Evolutionary conservation across 2,888 invertebrate species (phyloP).

Genomic region (Sepioteuthis lessoniana): DNA sequence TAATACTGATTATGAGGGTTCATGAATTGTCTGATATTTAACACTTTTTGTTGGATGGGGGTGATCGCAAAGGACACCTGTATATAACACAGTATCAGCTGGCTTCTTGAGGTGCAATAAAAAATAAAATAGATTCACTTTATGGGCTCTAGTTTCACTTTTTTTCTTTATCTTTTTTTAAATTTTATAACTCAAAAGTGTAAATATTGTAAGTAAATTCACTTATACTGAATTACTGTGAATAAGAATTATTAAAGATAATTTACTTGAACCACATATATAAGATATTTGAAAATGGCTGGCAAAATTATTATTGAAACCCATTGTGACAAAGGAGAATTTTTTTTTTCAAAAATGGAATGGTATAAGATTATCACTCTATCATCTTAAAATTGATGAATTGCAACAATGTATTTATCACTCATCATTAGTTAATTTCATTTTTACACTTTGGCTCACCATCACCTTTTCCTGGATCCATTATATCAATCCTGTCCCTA

Average conservation of each 20-base stretch:
- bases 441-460: conserved; percentile 6
- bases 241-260: background rate
- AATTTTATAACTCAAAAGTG: too few species aligned
- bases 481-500: conserved; percentile 38
- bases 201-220: background rate
- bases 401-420: background rate
- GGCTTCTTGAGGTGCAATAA: too few species aligned
- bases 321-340: background rate
- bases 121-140: too few species aligned
- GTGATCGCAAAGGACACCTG: background rate
- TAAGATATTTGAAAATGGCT: background rate
- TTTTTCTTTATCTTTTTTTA: too few species aligned
- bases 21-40: background rate
- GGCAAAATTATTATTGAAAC: background rate
- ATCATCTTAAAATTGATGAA: background rate
- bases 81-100: too few species aligned
- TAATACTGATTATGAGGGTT: background rate
- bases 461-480: background rate
- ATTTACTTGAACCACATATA: background rate
- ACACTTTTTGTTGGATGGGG: background rate
- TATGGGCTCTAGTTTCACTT: too few species aligned
- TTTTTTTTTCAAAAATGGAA: background rate
- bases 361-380: background rate
- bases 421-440: conserved; percentile 21
- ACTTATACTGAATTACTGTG: background rate